These are phyloP conservation scores for Smittia sp. DNA, from an alignment of 2,888 invertebrate species.

Conservation along the genomic window DNA sequence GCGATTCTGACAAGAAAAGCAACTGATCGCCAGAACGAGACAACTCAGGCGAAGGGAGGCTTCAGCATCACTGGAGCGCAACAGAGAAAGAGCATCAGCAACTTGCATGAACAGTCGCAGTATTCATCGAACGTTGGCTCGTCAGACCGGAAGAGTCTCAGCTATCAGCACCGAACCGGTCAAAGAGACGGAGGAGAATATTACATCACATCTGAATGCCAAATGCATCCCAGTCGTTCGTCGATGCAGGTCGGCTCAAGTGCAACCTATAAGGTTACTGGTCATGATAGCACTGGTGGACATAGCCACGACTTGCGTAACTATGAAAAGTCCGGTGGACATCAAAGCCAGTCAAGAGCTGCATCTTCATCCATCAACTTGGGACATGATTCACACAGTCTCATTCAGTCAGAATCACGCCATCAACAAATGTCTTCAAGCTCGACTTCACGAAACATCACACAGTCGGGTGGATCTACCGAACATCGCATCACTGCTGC, in stretches of 20 bases:
- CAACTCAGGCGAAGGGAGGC: constrained; percentile 61
- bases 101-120: constrained; percentile 71
- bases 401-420: constrained; percentile 3
- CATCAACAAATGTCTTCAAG: background rate
- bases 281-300: background rate
- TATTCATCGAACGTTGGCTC: constrained; percentile 60
- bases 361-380: background rate
- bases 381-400: background rate
- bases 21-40: constrained; percentile 61
- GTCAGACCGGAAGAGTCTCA: constrained; percentile 73
- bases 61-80: constrained; percentile 70
- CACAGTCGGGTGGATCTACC: background rate
- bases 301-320: constrained; percentile 18
- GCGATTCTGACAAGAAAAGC: constrained; percentile 75
- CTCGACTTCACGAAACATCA: background rate
- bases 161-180: constrained; percentile 65
- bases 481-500: background rate
- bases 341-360: background rate
- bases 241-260: constrained; percentile 9
- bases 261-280: background rate
- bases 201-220: constrained; percentile 23
- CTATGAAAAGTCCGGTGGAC: background rate
- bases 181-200: background rate
- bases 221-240: constrained; percentile 27
- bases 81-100: constrained; percentile 76